Conservation (phyloP, 2,797 vertebrate genomes). For the Amblyopsis hoosieri region DNA sequence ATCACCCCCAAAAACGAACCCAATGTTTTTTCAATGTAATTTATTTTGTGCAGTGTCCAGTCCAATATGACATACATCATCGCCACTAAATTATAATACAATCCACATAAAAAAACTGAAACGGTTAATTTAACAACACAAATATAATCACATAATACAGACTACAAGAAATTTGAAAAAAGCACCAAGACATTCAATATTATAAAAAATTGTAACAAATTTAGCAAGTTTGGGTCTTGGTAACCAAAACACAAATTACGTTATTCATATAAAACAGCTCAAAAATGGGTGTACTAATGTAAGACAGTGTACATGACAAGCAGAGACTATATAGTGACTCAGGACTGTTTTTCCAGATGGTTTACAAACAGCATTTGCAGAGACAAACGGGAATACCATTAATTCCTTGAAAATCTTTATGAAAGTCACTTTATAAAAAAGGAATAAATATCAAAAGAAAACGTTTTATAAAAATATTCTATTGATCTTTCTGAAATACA, state of each 20-base stretch:
- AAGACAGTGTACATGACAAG: not conserved
- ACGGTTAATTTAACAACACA: slow-evolving; percentile 59
- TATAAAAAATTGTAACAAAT: slow-evolving; percentile 71
- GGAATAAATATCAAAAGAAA: slow-evolving; percentile 79
- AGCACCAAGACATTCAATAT: slow-evolving; percentile 62
- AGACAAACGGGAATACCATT: slow-evolving; percentile 62
- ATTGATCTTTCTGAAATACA: slow-evolving; percentile 65
- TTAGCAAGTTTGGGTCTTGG: slow-evolving; percentile 71
- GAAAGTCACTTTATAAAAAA: slow-evolving; percentile 79
- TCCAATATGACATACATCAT: slow-evolving; percentile 48
- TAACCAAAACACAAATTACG: slow-evolving; percentile 62
- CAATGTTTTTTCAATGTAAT: slow-evolving; percentile 44
- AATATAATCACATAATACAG: slow-evolving; percentile 54
- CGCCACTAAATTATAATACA: slow-evolving; percentile 60
- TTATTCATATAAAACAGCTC: too few relatives aligned
- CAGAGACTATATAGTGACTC: slow-evolving; percentile 5
- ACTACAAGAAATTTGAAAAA: slow-evolving; percentile 59
- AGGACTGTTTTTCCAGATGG: slow-evolving; percentile 15
- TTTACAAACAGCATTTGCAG: too few relatives aligned
- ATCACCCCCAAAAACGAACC: not conserved
- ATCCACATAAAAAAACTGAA: slow-evolving; percentile 63
- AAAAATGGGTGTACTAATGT: too few relatives aligned
- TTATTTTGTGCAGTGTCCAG: slow-evolving; percentile 70
- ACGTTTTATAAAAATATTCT: slow-evolving; percentile 82
- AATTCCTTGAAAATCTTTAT: slow-evolving; percentile 61